Evolutionary conservation across 2,888 invertebrate species (phyloP), one percentile per base, ranked within the genome.

Genomic region (Kuschelorhynchus macadamiae): DNA sequence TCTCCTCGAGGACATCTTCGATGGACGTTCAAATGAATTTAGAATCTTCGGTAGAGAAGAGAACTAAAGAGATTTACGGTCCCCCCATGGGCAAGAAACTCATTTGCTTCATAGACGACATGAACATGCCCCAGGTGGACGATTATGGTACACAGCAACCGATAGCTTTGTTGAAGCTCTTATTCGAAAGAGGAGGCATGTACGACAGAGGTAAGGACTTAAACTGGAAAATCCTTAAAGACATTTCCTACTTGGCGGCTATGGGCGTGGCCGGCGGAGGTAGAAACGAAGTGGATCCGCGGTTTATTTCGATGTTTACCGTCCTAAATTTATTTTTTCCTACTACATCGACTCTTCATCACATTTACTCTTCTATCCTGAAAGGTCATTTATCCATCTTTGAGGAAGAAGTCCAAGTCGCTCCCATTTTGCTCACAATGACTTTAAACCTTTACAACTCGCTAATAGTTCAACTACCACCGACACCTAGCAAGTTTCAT

Each of bases 71-170:
- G 79, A 90, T 92, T 2, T 96, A 92, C 79, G 96, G 96, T 0
- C 97, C 97, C 32, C 93, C 95, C 0, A 88, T 93, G 65, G 96
- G 96, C 30, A 97, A 95, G 84, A 92, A 92, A 78, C 87, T 97
- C 80, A 87, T 96, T 33, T 89, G 95, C 71, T 97, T 97, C 79
- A 92, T 97, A 72, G 97, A 97, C 79, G 96, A 97, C 79, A 92
- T 97, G 91, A 96, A 96, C 80, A 96, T 96, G 96, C 96, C 97
- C 30, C 88, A 91, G 83, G 91, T 92, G 46, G 94, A 95, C 79
- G 90, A 88, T 0, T 96, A 96, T 80, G 96, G 96, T 0, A 96
- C 96, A 0, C 97, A 97, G 79, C 97, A 97, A 79, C 96, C 97
- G 0, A 95, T 96, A 74, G 97, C 96, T 0, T 84, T 97, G 33